These are phyloP conservation scores for Otolemur garnettii DNA, from an alignment of 2,113 vertebrate genomes.

Conservation along the genomic window DNA sequence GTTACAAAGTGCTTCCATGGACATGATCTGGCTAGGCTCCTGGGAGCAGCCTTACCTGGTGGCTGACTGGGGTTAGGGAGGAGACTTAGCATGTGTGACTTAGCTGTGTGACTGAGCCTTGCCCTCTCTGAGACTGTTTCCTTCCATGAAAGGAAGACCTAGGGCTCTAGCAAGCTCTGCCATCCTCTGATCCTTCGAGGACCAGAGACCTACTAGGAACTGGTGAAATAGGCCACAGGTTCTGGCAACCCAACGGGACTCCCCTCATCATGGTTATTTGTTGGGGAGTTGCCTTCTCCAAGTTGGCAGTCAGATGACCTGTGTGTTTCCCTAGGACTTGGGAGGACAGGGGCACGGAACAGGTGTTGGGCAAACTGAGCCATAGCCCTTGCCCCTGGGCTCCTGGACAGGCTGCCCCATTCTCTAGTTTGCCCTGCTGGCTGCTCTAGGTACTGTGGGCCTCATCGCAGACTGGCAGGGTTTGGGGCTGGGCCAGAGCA, in stretches of 20 bases:
- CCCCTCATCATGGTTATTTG: fast-evolving
- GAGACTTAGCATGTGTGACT: background rate
- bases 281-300: background rate
- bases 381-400: background rate
- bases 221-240: background rate
- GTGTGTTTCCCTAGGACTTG: background rate
- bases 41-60: background rate
- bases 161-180: background rate
- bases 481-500: background rate
- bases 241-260: background rate
- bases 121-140: background rate
- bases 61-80: background rate
- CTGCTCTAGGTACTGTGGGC: background rate
- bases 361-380: background rate
- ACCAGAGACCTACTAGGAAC: background rate
- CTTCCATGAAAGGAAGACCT: background rate
- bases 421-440: background rate
- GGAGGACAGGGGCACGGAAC: background rate
- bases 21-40: background rate
- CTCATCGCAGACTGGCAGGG: background rate
- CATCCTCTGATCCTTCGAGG: background rate
- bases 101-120: background rate
- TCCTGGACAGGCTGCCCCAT: background rate
- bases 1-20: background rate
- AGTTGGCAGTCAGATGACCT: background rate